Conservation (phyloP, 1,140 invertebrate species). For the Psilanteris sp. region DNA sequence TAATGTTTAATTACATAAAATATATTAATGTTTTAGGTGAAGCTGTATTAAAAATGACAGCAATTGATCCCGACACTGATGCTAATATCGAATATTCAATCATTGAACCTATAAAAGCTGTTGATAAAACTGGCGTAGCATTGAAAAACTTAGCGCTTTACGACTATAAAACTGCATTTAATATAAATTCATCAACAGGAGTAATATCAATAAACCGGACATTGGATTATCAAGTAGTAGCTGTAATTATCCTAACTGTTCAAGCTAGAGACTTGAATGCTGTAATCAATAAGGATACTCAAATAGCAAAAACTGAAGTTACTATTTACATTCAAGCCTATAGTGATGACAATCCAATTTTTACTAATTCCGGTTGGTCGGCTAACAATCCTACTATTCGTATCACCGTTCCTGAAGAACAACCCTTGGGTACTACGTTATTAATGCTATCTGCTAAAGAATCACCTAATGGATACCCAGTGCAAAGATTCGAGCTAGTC, state of each 20-base stretch:
- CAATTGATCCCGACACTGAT: slow-evolving; percentile 86
- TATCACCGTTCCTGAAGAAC: slow-evolving; percentile 87
- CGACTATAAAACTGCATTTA: slow-evolving; percentile 85
- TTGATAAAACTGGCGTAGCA: slow-evolving; percentile 87
- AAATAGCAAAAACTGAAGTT: slow-evolving; percentile 84
- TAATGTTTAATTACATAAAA: too few species aligned
- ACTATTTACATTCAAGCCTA: slow-evolving; percentile 90
- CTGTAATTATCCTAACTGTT: slow-evolving; percentile 89
- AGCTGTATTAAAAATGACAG: slow-evolving; percentile 83
- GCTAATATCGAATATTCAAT: slow-evolving; percentile 85
- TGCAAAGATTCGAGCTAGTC: slow-evolving; percentile 83
- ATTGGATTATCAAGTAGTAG: slow-evolving; percentile 88
- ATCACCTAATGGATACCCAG: slow-evolving; percentile 83
- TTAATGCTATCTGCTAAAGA: slow-evolving; percentile 88
- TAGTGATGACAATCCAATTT: slow-evolving; percentile 88
- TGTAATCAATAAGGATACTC: slow-evolving; percentile 83
- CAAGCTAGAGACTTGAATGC: slow-evolving; percentile 87
- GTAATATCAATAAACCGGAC: slow-evolving; percentile 85
- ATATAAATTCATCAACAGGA: slow-evolving; percentile 85
- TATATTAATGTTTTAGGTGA: slow-evolving; percentile 72
- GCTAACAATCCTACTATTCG: slow-evolving; percentile 84
- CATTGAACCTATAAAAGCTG: slow-evolving; percentile 84
- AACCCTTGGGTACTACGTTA: slow-evolving; percentile 87
- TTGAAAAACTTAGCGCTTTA: slow-evolving; percentile 82
- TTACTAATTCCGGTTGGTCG: slow-evolving; percentile 85